A percentile compares a stretch with the other conserved stretches of the same genome.
Evolutionary conservation across 2,113 vertebrate genomes (phyloP).

Genomic region (Eublepharis macularius): DNA sequence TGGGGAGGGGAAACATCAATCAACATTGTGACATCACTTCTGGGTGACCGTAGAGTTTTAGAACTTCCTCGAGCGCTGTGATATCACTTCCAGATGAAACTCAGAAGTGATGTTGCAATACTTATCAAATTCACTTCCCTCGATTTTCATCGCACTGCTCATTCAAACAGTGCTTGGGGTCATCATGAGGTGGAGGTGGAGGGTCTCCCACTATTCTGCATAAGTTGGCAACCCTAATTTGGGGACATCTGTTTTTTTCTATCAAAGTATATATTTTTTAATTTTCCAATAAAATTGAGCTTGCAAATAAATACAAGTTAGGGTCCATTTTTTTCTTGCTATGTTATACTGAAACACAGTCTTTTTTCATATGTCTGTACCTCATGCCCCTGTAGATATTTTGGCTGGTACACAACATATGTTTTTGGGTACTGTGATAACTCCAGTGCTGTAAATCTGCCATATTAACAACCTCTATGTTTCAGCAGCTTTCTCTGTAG

Average conservation of each 20-base stretch:
- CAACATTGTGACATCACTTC: no score
- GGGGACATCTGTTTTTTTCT: neutral
- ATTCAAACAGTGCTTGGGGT: no score
- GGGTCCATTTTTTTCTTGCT: neutral
- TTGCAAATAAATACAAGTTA: neutral
- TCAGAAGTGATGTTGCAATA: no score
- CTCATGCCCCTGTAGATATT: neutral
- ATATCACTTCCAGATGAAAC: no score
- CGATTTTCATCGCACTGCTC: no score
- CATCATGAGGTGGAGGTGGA: no score
- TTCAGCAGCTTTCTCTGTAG: neutral
- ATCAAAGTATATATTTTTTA: neutral
- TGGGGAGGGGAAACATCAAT: no score
- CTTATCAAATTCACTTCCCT: no score
- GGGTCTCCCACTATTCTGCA: no score
- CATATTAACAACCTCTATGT: constrained; percentile 7
- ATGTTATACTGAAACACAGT: neutral
- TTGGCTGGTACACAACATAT: constrained; percentile 8
- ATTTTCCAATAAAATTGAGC: neutral
- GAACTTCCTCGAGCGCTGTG: no score
- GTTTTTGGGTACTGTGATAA: neutral
- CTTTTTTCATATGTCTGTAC: neutral
- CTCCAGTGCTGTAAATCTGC: constrained; percentile 1
- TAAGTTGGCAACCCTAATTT: no score
- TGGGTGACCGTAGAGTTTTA: no score